These are phyloP conservation scores for Vombatus ursinus DNA, from an alignment of 2,113 vertebrate genomes.

Conservation along the genomic window DNA sequence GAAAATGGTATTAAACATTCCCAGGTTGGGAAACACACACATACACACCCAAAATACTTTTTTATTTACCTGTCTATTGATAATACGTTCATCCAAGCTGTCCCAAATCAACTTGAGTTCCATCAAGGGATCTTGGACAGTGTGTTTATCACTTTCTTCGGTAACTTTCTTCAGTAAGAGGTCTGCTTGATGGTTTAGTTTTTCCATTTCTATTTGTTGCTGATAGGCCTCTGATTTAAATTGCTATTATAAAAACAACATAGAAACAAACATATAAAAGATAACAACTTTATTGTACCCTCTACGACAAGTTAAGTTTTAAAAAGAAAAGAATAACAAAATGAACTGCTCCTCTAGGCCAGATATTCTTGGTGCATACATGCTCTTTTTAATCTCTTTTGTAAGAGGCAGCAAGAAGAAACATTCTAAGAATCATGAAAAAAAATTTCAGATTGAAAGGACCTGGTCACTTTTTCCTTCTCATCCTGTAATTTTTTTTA, in stretches of 20 bases:
- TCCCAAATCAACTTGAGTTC: slow-evolving; percentile 95
- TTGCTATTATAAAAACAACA: slow-evolving; percentile 84
- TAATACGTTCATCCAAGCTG: slow-evolving; percentile 93
- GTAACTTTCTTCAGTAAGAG: slow-evolving; percentile 94
- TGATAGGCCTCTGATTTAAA: slow-evolving; percentile 97
- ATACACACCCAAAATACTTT: neutral
- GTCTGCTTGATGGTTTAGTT: slow-evolving; percentile 94
- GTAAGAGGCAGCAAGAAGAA: neutral
- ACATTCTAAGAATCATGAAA: slow-evolving; percentile 17
- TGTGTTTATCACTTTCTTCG: slow-evolving; percentile 89
- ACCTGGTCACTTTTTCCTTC: neutral
- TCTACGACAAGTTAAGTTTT: neutral
- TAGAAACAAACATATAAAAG: slow-evolving; percentile 23
- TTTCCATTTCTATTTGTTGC: slow-evolving; percentile 99
- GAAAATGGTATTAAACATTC: neutral
- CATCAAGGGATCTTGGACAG: slow-evolving; percentile 93
- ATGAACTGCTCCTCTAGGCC: neutral
- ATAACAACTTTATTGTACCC: neutral
- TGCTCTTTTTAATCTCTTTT: neutral
- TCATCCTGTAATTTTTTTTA: slow-evolving; percentile 16
- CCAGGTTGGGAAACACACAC: neutral
- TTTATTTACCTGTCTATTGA: slow-evolving; percentile 93
- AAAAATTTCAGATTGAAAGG: neutral
- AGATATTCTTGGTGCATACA: neutral
- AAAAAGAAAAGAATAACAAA: neutral